Percentiles rank a stretch among this genome's conserved stretches.
Evolutionary conservation across 1,140 invertebrate species (phyloP).

Genomic region (Octopus sinensis): DNA sequence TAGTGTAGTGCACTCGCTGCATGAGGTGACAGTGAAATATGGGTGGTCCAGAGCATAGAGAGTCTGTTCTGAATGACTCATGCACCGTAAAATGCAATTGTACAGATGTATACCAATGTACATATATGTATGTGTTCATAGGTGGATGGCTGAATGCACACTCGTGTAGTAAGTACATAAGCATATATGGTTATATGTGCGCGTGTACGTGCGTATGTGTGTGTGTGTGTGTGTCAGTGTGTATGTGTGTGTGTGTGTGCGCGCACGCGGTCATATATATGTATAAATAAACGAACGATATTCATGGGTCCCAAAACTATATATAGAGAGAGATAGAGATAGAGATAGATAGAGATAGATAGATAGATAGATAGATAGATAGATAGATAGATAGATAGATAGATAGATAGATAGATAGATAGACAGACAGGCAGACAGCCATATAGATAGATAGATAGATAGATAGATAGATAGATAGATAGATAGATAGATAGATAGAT

Average conservation of each 20-base stretch:
- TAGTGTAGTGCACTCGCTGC: too few relatives aligned
- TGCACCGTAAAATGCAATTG: too few relatives aligned
- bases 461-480: too few relatives aligned
- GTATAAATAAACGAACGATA: too few relatives aligned
- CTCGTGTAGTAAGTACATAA: not conserved
- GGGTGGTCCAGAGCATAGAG: too few relatives aligned
- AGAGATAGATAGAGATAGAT: not conserved
- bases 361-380: slow-evolving; percentile 3
- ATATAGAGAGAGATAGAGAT: not conserved
- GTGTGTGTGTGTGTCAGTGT: not conserved
- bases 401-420: not conserved
- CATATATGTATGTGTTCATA: not conserved
- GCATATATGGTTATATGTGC: not conserved
- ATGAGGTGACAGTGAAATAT: too few relatives aligned
- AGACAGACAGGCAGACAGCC: too few relatives aligned
- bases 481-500: too few relatives aligned
- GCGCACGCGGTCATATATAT: too few relatives aligned
- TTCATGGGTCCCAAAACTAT: too few relatives aligned
- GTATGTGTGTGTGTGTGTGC: not conserved
- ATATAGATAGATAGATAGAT: not conserved
- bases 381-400: not conserved
- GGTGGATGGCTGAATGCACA: not conserved
- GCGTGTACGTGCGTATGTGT: not conserved
- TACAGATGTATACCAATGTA: too few relatives aligned
- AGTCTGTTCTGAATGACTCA: too few relatives aligned